Evolutionary conservation across 2,888 invertebrate genomes (phyloP).

Genomic region (Eupithecia pulchellata): DNA sequence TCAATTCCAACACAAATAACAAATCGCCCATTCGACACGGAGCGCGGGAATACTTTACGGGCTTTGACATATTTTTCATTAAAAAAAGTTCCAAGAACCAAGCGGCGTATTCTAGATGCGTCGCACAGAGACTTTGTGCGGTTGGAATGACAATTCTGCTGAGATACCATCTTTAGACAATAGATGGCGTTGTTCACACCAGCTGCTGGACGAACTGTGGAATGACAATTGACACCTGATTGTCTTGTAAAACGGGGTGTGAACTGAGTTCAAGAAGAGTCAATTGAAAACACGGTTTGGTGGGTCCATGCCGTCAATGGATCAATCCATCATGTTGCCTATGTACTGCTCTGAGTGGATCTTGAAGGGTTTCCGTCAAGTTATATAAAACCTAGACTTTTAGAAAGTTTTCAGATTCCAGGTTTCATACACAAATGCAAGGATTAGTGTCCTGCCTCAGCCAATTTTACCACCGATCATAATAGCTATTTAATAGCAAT

Average conservation of each 20-base stretch:
- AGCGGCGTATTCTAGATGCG: constrained; percentile 38
- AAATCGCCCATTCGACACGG: constrained; percentile 55
- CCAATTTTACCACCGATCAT: not conserved
- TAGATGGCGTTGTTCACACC: constrained; percentile 54
- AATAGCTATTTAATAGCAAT: not conserved
- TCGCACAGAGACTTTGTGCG: constrained; percentile 16
- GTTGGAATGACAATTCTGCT: constrained; percentile 61
- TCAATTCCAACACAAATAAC: constrained; percentile 36
- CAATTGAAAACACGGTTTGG: not conserved
- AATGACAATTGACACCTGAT: constrained; percentile 22
- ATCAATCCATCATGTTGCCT: not conserved
- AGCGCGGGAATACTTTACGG: constrained; percentile 63
- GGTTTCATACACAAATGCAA: not conserved
- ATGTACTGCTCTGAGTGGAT: not conserved
- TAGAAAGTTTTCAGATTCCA: not conserved
- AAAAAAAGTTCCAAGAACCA: constrained; percentile 48
- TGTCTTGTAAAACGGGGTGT: not conserved
- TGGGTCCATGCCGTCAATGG: not conserved
- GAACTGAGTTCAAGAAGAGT: not conserved
- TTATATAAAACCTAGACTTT: not conserved
- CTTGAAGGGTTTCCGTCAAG: not conserved
- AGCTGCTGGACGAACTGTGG: constrained; percentile 8
- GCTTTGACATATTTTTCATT: constrained; percentile 66
- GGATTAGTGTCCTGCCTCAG: not conserved
- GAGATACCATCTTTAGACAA: constrained; percentile 59